Conservation (phyloP, 2,113 vertebrate species). For the Pan troglodytes region NHGRI_mPanTro3-v2.1_pri NC_072403.2:62144001-62144500, state of each 20-base stretch:
- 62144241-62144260: background rate
- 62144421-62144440: too few relatives aligned
- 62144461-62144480: too few relatives aligned
- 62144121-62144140: background rate
- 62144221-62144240: background rate
- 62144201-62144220: too few relatives aligned
- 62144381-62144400: too few relatives aligned
- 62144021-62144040: background rate
- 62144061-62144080: background rate
- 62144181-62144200: too few relatives aligned
- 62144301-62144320: background rate
- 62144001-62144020: background rate
- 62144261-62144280: background rate
- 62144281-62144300: background rate
- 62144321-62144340: background rate
- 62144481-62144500: too few relatives aligned
- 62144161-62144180: background rate
- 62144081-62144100: background rate
- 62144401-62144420: too few relatives aligned
- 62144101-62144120: background rate
- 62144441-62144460: too few relatives aligned
- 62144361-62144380: too few relatives aligned
- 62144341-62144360: background rate
- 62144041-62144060: background rate
- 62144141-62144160: background rate